Evolutionary conservation across 2,797 vertebrate genomes (phyloP), one percentile per base, ranked within the genome.

Genomic region (Spinibarbus caldwelli): DNA sequence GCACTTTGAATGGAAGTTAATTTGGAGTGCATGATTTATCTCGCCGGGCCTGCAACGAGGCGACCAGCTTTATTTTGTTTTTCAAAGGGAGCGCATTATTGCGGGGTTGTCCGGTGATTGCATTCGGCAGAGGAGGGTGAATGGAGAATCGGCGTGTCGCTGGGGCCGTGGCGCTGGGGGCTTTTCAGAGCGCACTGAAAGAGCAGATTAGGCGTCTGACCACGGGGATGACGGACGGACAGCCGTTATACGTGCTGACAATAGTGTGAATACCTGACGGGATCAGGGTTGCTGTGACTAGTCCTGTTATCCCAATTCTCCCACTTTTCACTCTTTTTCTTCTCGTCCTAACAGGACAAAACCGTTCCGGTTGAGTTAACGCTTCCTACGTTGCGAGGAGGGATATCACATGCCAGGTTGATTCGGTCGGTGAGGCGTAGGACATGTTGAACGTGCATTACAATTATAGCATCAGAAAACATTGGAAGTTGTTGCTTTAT

Each of bases 11-110:
- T 96, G 95, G 95, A 96, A 96, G 95, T 96, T 96, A 96, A 97
- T 97, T 97, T 96, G 94, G 92, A 96, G 95, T 92, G 94, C 95
- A 94, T 95, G 95, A 96, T 95, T 95, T 95, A 96, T 96, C 96
- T 96, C 92, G 95, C 96, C 92, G 93, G 75, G 95, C 95, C 93
- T 95, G 92, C 91, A 67, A 94, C 70, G 91, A 94, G 94, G 94
- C 94, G 92, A 95, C 93, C 96, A 96, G 95, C 95, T 96, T 96
- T 92, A 90, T 91, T 92, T 92, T 92, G 87, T 89, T 89, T 83
- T 94, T 93, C 91, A 96, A 96, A 96, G 94, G 93, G 95, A 95
- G 95, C 93, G 91, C 89, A 96, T 96, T 96, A 96, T 96, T 93
- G 95, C 93, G 5, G 94, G 87, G 90, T 93, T 95, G 96, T 96